Evolutionary conservation across 2,113 vertebrate species (phyloP), one percentile per base, ranked within the genome.

Genomic region (Brachyhypopomus gauderio): DNA sequence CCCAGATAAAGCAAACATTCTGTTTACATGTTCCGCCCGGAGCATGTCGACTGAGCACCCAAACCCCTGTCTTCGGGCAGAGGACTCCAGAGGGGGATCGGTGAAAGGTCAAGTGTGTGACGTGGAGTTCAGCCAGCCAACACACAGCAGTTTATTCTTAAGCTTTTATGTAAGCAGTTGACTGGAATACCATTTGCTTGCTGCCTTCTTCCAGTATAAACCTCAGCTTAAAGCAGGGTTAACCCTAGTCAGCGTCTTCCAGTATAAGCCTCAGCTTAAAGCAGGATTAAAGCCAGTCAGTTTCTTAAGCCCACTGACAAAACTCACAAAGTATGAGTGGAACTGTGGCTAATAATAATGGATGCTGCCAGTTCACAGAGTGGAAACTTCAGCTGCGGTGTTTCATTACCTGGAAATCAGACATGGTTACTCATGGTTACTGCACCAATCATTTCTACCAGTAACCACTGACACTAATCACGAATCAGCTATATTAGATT

Each of bases 1-100:
- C 45, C 80, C 38, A 91, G 89, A 93, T 90, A 91, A 91, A 85
- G 80, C 69, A 83, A 56, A 84, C 86, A 87, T 88, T 89, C 82
- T 90, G 88, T 89, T 91, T 88, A 91, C 88, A 90, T 78, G 88
- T 87, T 88, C 87, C 87, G 87, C 52, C 23, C 75, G 25, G 69
- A 72, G 56, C 77, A 72, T 75, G 76, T 67, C 59, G 36, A 71
- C 55, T 22, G 63, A 20, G 72, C 59, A 27, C 55, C 45, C 9
- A 52, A 73, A 20, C 27, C 19, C n/a, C 7, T 1, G 17, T 69
- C 55, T 60, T 56, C 69, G 38, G 60, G 73, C 30, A 34, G 30
- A 60, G 17, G 56, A 34, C 30, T 72, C 67, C 69, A 30, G 34
- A 72, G 56, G 23, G 74, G 48, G 56, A 76, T 55, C 16, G 55